Evolutionary conservation across 2,113 vertebrate species (phyloP), one percentile per base, ranked within the genome.

Genomic region (Daubentonia madagascariensis): DNA sequence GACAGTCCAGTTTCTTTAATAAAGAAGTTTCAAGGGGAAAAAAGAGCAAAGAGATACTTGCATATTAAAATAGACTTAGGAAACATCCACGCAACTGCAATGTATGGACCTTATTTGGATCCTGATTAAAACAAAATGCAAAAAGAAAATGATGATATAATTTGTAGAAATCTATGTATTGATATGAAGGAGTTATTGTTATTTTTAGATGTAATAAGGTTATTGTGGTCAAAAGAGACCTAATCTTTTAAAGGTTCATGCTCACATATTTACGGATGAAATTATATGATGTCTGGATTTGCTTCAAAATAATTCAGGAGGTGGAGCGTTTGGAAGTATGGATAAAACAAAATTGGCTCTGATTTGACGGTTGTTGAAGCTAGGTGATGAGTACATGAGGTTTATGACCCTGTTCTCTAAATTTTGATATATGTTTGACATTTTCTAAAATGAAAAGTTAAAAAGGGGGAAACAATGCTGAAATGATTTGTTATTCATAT

Each of bases 371-470:
- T 7, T 72, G 28, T 30, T 50, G 81, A 83, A 80, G 61, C 8
- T 89, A 48, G 22, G 7, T n/a, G 14, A 5, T 16, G 17, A 40
- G 16, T 1, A 13, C 7, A 54, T 23, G 63, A 59, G 12, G 84
- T 84, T 85, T 83, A 30, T 86, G 48, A 32, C 61, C 40, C 32
- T 75, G 6, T 8, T 45, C 25, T 40, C 54, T 85, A 10, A 52
- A 48, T 17, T 70, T 83, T 57, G 65, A 45, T 79, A 8, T 28
- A 43, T 65, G 52, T 73, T 79, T 93, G 91, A 87, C 79, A 65
- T 89, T 85, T 96, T 97, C 86, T 81, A n/a, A 95, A 93, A 78
- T 32, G 12, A 75, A 94, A 68, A 50, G 23, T 67, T 73, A 65
- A 93, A 86, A 81, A 54, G 18, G 30, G 78, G 1, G 79, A 79